Percentiles rank a stretch among this genome's conserved stretches.
Conservation (phyloP, 2,888 invertebrate genomes). For the Limnephilus marmoratus region DNA sequence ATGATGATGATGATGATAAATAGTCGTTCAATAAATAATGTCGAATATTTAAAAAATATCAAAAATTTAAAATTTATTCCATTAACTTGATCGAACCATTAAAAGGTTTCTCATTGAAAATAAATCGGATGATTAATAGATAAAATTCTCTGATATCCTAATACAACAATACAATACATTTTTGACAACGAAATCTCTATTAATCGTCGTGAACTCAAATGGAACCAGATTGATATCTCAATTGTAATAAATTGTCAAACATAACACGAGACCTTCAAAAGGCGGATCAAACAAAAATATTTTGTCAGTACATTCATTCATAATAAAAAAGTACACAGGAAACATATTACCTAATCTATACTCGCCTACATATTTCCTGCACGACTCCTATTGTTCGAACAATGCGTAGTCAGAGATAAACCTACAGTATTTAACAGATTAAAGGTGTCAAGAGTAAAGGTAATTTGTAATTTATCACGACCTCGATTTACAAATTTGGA, state of each 20-base stretch:
- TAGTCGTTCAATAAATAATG: background rate
- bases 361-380: slow-evolving; percentile 43
- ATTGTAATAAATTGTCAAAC: background rate
- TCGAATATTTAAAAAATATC: background rate
- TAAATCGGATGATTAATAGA: background rate
- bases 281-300: slow-evolving; percentile 40
- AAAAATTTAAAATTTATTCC: background rate
- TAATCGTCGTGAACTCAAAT: slow-evolving; percentile 18
- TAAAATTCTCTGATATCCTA: background rate
- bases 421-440: slow-evolving; percentile 18
- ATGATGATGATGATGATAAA: too few species aligned
- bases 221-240: slow-evolving; percentile 11
- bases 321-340: slow-evolving; percentile 2
- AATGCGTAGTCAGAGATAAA: slow-evolving; percentile 6
- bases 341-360: slow-evolving; percentile 37
- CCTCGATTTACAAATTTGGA: slow-evolving; percentile 17
- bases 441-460: slow-evolving; percentile 48
- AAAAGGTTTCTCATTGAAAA: background rate
- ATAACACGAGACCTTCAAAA: slow-evolving; percentile 12
- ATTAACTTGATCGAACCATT: background rate
- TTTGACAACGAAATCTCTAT: background rate
- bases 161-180: background rate
- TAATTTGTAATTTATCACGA: slow-evolving; percentile 18
- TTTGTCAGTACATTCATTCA: slow-evolving; percentile 31
- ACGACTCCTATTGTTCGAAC: slow-evolving; percentile 30